phyloP scores from a whole-genome alignment of 1,140 invertebrate species.

The Conus ventricosus region DNA sequence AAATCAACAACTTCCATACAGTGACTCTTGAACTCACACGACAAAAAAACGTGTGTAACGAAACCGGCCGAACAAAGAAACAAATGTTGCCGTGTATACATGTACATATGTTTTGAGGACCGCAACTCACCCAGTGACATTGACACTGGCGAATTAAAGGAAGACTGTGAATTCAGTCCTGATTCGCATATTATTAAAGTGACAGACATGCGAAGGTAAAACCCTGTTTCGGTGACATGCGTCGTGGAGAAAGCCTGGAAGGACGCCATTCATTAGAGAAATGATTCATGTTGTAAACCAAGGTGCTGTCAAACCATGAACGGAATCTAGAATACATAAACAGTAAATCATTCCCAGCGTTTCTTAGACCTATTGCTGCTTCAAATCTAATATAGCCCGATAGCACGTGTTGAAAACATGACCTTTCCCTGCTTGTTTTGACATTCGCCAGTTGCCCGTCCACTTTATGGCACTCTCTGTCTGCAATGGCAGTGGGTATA shows the following conservation, averaged over 20 bases:
- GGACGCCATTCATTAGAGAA: not conserved
- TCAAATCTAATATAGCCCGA: not conserved
- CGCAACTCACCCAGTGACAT: too few species aligned
- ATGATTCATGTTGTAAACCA: slow-evolving; percentile 5
- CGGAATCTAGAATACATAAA: not conserved
- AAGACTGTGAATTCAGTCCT: not conserved
- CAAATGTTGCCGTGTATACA: not conserved
- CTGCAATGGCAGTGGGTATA: too few species aligned
- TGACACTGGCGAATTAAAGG: too few species aligned
- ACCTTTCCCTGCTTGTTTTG: not conserved
- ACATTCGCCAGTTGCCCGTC: not conserved
- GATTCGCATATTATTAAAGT: not conserved
- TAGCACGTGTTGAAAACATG: not conserved
- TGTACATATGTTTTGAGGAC: not conserved
- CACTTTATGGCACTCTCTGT: not conserved
- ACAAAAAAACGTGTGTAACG: not conserved
- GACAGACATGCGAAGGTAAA: not conserved
- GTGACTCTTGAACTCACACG: not conserved
- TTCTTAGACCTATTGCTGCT: not conserved
- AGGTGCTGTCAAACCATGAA: not conserved
- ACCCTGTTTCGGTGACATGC: too few species aligned
- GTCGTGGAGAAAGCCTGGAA: not conserved
- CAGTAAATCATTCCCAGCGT: not conserved
- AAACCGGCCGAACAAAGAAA: not conserved
- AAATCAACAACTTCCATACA: not conserved